phyloP scores from a whole-genome alignment of 37 sponge, comb jelly and placozoan genomes.

The Bolinopsis microptera region DNA sequence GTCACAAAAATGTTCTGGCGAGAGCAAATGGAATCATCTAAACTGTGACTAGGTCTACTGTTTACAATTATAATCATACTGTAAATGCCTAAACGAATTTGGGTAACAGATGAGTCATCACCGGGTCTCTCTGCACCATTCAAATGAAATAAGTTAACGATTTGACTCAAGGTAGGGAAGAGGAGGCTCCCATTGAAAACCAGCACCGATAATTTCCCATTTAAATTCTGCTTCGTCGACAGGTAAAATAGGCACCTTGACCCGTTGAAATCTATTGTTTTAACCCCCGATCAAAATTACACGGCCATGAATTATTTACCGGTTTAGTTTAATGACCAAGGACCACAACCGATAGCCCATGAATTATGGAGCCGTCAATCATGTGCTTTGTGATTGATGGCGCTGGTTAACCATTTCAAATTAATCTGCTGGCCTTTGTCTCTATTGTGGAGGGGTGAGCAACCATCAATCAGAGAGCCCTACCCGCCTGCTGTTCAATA shows the following conservation, averaged over 20 bases:
- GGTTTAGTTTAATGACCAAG: constrained; percentile 64
- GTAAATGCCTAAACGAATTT: background rate
- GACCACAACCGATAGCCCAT: background rate
- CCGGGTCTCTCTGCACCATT: background rate
- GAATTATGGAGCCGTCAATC: constrained; percentile 28
- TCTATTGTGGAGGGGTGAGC: background rate
- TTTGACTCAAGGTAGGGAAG: background rate
- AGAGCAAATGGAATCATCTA: too few relatives aligned
- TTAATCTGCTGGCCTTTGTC: constrained; percentile 49
- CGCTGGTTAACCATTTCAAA: constrained; percentile 60
- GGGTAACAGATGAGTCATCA: background rate
- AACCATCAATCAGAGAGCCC: background rate
- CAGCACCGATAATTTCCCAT: background rate
- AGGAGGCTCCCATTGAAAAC: background rate
- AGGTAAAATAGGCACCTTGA: background rate
- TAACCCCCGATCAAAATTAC: constrained; percentile 16
- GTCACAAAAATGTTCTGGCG: too few relatives aligned
- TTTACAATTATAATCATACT: background rate
- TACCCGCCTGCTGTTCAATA: background rate
- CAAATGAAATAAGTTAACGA: background rate
- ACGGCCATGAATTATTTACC: constrained; percentile 10
- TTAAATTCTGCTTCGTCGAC: constrained; percentile 15
- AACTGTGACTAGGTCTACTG: too few relatives aligned
- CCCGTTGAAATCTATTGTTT: background rate
- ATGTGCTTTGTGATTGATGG: constrained; percentile 17